phyloP scores from a whole-genome alignment of 2,797 vertebrate genomes.

The Chromobotia macracanthus region DNA sequence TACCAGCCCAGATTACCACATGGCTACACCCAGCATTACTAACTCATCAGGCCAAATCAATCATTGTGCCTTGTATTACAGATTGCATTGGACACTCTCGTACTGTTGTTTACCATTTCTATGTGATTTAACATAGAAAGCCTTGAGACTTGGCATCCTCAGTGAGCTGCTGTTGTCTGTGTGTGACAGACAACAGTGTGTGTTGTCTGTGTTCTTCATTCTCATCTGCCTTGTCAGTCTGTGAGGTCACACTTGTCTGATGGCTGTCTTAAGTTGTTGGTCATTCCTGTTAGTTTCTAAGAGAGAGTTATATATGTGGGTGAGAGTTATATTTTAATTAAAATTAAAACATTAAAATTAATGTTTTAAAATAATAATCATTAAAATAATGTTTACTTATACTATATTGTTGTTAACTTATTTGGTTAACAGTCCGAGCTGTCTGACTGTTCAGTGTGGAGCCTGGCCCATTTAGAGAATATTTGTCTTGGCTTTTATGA shows the following conservation, averaged over 20 bases:
- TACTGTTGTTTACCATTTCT: constrained; percentile 20
- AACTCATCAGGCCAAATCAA: constrained; percentile 9
- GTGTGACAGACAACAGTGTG: constrained; percentile 1
- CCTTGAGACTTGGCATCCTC: constrained; percentile 18
- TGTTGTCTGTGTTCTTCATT: not conserved
- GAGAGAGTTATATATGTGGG: not conserved
- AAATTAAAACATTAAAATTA: too few species aligned
- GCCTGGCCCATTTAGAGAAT: not conserved
- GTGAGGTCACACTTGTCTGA: not conserved
- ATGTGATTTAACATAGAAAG: constrained; percentile 25
- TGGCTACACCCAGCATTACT: not conserved
- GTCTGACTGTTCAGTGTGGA: too few species aligned
- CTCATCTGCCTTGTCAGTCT: not conserved
- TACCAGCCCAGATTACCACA: not conserved
- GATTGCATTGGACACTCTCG: not conserved
- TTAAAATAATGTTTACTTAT: too few species aligned
- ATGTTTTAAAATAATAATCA: too few species aligned
- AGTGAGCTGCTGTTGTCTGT: constrained; percentile 42
- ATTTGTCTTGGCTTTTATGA: not conserved
- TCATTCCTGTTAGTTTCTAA: not conserved
- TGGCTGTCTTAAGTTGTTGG: not conserved
- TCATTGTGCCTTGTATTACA: not conserved
- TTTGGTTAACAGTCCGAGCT: too few species aligned
- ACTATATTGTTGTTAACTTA: too few species aligned
- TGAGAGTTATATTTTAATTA: too few species aligned